Evolutionary conservation across 2,113 vertebrate genomes (phyloP), one percentile per base, ranked within the genome.

Genomic region (Sciurus niger): DNA sequence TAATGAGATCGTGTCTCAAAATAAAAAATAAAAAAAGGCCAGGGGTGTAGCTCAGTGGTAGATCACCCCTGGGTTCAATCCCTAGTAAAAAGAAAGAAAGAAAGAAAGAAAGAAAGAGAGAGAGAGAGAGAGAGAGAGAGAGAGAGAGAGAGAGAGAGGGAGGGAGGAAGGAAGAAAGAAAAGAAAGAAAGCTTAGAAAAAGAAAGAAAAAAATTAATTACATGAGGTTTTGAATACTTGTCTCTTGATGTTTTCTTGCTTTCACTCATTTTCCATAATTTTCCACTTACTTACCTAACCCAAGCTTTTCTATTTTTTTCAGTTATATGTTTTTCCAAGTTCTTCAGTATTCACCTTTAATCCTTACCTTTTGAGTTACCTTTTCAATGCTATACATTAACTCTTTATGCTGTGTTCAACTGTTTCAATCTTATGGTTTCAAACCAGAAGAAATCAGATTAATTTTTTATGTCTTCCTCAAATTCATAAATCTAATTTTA

Each of bases 401-500:
- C 18, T 82, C 28, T 82, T 91, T 94, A 60, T 77, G 16, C 48
- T 51, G 68, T 55, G 79, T 93, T 95, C 51, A 91, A 65, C 84
- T 70, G 48, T 95, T 90, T 92, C 90, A 67, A 4, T 72, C 80
- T 93, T 73, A 77, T 58, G 30, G 40, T 85, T 97, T 96, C 48
- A 68, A 93, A 95, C 53, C 87, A 92, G 84, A 93, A 97, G 85
- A 95, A 94, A 96, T 94, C n/a, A 83, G 82, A 93, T 97, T 89
- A 94, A 80, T 93, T 95, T 97, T 88, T 97, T 96, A 95, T 88
- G 83, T 93, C 28, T 72, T 97, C 87, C 72, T 93, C 80, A 96
- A 97, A 97, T 94, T 90, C 94, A 94, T 97, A 97, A 97, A 97
- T 98, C 96, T 95, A 94, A 95, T 90, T 90, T 97, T 85, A 96